Base-by-base conservation (phyloP, 2,797 vertebrate genomes). In the Florisuga fusca region DNA sequence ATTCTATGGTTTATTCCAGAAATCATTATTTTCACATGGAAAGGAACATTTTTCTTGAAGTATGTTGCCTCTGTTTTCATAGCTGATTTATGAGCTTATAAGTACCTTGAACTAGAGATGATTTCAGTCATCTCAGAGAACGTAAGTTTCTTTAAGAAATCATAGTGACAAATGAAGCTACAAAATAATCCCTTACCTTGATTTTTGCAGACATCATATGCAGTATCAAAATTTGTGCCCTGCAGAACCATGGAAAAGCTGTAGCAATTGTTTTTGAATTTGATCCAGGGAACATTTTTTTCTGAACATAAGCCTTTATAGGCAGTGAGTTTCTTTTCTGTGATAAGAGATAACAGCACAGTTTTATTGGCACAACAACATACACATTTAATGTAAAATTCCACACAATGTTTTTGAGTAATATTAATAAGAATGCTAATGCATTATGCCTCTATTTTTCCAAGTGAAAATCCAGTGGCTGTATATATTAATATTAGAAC, bases 181-280 rank as follows among this genome's bases (percentile, higher is more conserved):
- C 21, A 62, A 79, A 75, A 79, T 58, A 85, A 74, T 75, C 62
- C 84, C 79, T 97, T 98, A 99, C 99, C 98, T 98, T 98, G 98
- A 64, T 97, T 98, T 97, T 94, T 98, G 98, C 99, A 99, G 96
- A 98, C 97, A 93, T 99, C 98, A 86, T 98, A 97, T 10, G 99
- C 98, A 82, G 99, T 97, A 81, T 99, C 97, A 96, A 99, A 98
- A 84, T 96, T 98, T 51, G 94, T 97, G 91, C 98, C 98, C 84
- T 98, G 95, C 53, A 98, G 91, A 90, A 99, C 97, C 14, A 98
- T 98, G 87, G 99, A 98, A 97, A 99, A 99, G 96, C 97, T 98
- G 97, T 99, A 99, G 97, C 99, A 99, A 96, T 98, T 98, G 71
- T 83, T 98, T 91, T 96, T 98, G 97, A 99, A 99, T 97, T 98